Evolutionary conservation across 2,797 vertebrate species (phyloP), one percentile per base, ranked within the genome.

Genomic region (Macrochelys suwanniensis): DNA sequence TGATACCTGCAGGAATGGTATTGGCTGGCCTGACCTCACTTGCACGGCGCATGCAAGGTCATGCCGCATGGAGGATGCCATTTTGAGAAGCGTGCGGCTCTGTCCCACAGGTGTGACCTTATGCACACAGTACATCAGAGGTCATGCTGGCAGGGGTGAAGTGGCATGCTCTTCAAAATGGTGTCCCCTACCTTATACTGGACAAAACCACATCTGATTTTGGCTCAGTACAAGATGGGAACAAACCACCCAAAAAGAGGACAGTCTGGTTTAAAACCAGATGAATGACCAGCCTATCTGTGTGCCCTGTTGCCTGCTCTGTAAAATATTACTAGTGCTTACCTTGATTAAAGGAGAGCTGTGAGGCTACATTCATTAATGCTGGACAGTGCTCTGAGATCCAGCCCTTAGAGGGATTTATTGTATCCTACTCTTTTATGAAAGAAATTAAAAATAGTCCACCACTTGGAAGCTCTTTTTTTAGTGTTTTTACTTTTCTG

Each of bases 291-390:
- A n/a, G 59, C 59, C 59, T 65, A 65, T 65, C 59, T 65, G 7
- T 65, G 31, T n/a, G 31, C 83, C 83, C 71, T 81, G 9, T 86
- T 97, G 76, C 93, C 95, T 86, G 50, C 91, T 84, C 86, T 89
- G 89, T 89, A 88, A 96, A 96, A 93, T 93, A 95, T 80, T 96
- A 91, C 94, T 97, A 94, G 93, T 96, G 87, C 82, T 96, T 95
- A 92, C 96, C 89, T 95, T 82, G 82, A 95, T 93, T 95, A 88
- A 89, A 91, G 74, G 87, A 82, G 82, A 94, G 82, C 86, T 95
- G 92, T 19, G 82, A 97, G 91, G 92, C 28, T 2, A 87, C 89
- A 95, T 95, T 96, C 96, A 95, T 96, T 97, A 93, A 76, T 93
- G 84, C 92, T 93, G 94, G 80, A 96, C 77, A 53, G 3, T 50